phyloP scores from a whole-genome alignment of 1,140 invertebrate species.

The Periplaneta americana region DNA sequence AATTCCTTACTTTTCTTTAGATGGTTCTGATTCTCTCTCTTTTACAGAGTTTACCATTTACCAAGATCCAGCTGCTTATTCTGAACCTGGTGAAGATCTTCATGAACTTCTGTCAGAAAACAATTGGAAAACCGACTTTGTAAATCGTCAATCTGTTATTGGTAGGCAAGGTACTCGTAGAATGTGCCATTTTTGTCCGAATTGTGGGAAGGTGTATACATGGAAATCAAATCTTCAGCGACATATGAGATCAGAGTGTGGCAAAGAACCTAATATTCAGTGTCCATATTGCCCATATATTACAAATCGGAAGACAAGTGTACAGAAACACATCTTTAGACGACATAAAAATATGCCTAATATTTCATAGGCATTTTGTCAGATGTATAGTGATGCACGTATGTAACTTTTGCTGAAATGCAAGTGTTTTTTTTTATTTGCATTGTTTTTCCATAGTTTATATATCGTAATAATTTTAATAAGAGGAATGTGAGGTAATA shows the following conservation, averaged over 20 bases:
- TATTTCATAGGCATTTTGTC: background rate
- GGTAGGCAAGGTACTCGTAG: background rate
- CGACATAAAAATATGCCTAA: background rate
- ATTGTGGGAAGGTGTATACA: slow-evolving; percentile 7
- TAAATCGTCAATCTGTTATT: background rate
- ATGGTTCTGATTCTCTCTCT: background rate
- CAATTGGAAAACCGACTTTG: background rate
- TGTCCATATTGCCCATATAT: slow-evolving; percentile 15
- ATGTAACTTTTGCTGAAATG: too few relatives aligned
- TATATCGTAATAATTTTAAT: too few relatives aligned
- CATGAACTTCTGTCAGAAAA: background rate
- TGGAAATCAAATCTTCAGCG: slow-evolving; percentile 11
- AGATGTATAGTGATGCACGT: too few relatives aligned
- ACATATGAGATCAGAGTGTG: slow-evolving; percentile 28
- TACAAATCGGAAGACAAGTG: slow-evolving; percentile 8
- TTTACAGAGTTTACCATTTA: background rate
- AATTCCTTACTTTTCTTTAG: background rate
- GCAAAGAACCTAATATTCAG: slow-evolving; percentile 24
- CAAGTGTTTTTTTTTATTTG: too few relatives aligned
- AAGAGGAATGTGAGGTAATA: too few relatives aligned
- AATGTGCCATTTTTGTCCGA: background rate
- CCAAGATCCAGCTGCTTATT: background rate
- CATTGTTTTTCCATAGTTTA: too few relatives aligned
- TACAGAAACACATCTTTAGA: background rate
- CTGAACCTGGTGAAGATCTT: background rate